Conservation (phyloP, 2,113 vertebrate genomes). For the Egretta garzetta region DNA sequence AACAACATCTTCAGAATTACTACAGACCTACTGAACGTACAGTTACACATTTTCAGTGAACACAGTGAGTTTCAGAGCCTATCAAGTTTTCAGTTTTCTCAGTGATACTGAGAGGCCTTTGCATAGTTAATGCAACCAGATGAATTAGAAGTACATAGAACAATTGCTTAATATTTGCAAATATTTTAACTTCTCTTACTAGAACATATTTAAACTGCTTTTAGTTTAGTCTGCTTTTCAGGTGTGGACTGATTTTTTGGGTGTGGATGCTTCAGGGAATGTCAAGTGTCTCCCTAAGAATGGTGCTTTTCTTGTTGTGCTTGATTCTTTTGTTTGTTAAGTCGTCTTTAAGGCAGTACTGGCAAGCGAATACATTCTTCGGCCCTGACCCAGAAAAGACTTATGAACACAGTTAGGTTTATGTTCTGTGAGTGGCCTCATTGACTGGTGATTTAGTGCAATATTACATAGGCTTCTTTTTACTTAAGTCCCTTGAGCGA, state of each 20-base stretch:
- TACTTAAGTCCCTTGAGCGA: neutral
- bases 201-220: constrained; percentile 21
- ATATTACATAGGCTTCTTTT: neutral
- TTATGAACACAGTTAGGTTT: neutral
- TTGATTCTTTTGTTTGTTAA: constrained; percentile 57
- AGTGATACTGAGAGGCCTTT: neutral
- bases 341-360: constrained; percentile 30
- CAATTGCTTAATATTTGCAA: constrained; percentile 40
- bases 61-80: neutral
- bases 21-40: neutral
- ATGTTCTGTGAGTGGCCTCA: constrained; percentile 17
- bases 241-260: constrained; percentile 58
- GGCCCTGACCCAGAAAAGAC: constrained; percentile 22
- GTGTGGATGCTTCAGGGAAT: constrained; percentile 53
- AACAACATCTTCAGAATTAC: neutral
- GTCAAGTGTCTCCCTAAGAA: constrained; percentile 45
- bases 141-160: neutral
- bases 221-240: constrained; percentile 49
- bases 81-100: neutral
- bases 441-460: constrained; percentile 29
- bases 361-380: constrained; percentile 48
- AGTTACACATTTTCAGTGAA: neutral
- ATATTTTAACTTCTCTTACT: constrained; percentile 56
- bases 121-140: neutral
- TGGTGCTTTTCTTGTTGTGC: constrained; percentile 49